Evolutionary conservation across 2,888 invertebrate genomes (phyloP), one percentile per base, ranked within the genome.

Genomic region (Drosophila quinaria): DNA sequence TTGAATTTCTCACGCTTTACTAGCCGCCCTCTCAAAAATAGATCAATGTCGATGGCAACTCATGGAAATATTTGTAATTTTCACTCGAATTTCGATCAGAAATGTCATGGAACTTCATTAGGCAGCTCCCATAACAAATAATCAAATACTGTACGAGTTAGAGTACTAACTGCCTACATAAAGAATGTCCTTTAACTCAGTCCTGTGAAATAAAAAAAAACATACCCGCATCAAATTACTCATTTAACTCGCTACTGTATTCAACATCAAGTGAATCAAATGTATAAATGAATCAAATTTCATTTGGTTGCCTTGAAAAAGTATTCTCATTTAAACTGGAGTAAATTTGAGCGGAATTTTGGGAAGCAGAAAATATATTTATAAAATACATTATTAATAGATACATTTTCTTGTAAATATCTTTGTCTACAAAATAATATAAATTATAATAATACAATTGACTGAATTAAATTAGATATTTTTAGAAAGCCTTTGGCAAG

Each of bases 1-100:
- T 84, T 85, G 77, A 85, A 84, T 84, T 84, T 85, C 76, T 79
- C 77, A 79, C 82, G 80, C 78, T 64, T 60, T 31, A 22, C 35
- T 37, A 47, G 44, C 47, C 39, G n/a, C 54, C 64, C 29, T 22
- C 22, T n/a, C 15, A 13, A 17, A 56, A 50, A 63, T 62, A 67
- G 55, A 60, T 55, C 54, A 68, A 41, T 44, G 39, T 47, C 52
- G 54, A 11, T 39, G 22, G 17, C 56, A 66, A 59, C 61, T 51
- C 66, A 31, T 61, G 63, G 52, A 65, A 64, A 64, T 41, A 50
- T 64, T 44, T 56, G 58, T 59, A 62, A 73, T 61, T 70, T 76
- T 64, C 25, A 50, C 44, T 61, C 37, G 31, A 50, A 56, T 60
- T 61, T 50, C 29, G 41, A 37, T 25, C 25, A 62, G 64, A 74